Base-by-base conservation (phyloP, 2,797 vertebrate genomes). In the Sebastes flavidus region DNA sequence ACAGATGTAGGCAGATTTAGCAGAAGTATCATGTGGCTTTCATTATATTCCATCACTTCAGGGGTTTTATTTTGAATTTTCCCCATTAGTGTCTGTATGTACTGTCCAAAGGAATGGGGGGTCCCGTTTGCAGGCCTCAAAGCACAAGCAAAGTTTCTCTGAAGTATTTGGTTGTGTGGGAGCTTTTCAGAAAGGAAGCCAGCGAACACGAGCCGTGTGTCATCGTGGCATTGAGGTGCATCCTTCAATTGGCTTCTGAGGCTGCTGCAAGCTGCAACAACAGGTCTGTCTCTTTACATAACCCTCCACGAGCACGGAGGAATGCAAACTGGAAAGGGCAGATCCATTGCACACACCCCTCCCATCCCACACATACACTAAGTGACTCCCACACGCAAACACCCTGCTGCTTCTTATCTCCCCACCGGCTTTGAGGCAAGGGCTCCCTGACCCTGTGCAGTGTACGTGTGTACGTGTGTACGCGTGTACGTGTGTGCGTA, bases 321-420 rank as follows among this genome's bases (percentile, higher is more conserved):
- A 97, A 98, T 97, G 96, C 89, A 72, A 94, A 94, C 88, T 96
- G 91, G 80, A 92, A 97, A 97, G 96, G 96, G 95, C 96, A 96
- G 95, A 94, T 94, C 90, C 90, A 90, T 75, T 72, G 77, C 87
- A 81, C 87, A 82, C 92, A 90, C 90, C 87, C 91, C 90, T 93
- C 89, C 87, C 86, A 70, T 62, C 87, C 60, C 78, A 88, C 88
- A 75, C 82, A 69, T 70, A 82, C 88, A 81, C 76, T 71, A 49
- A 89, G 81, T 86, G 85, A 91, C 82, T 85, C 82, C 85, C 84
- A 71, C 82, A 86, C 85, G 84, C 85, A 85, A 73, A 85, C 90
- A 91, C 80, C 46, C 86, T 42, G 86, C 90, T 90, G 85, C 82
- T 89, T 89, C 91, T 95, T 95, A 94, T 96, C 93, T 94, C 88